Percentiles rank a stretch among this genome's conserved stretches.
Conservation (phyloP, 2,797 vertebrate genomes). For the Heterohyrax brucei region DNA sequence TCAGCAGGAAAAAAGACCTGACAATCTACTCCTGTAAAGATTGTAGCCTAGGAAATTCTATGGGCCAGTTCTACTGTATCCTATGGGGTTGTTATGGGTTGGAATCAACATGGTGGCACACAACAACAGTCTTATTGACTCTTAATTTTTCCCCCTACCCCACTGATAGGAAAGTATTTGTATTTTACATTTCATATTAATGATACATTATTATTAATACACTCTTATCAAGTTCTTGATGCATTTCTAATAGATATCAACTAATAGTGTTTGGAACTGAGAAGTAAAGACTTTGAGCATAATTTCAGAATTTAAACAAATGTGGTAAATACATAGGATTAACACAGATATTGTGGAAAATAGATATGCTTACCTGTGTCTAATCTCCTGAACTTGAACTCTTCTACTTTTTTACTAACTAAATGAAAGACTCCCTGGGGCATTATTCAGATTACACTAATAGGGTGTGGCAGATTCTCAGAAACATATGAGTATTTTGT, state of each 20-base stretch:
- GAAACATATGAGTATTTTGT: conserved; percentile 28
- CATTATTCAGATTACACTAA: conserved; percentile 63
- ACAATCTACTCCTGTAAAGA: not conserved
- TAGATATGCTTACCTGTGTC: conserved; percentile 4
- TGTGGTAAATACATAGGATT: not conserved
- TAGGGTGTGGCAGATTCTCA: conserved; percentile 71
- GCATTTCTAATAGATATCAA: conserved; percentile 7
- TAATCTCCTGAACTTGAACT: conserved; percentile 65
- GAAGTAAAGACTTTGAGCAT: conserved; percentile 5
- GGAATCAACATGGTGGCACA: not conserved
- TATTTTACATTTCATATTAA: conserved; percentile 6
- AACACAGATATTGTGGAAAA: not conserved
- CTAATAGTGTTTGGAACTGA: not conserved
- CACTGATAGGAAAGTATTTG: not conserved
- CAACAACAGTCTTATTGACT: not conserved
- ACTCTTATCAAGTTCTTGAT: not conserved
- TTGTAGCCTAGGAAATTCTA: not conserved
- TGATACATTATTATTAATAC: not conserved
- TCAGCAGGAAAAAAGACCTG: not conserved
- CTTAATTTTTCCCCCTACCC: not conserved
- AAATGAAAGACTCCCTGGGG: conserved; percentile 84
- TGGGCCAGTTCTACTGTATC: not conserved
- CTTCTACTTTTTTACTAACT: conserved; percentile 66
- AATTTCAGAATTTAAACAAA: conserved; percentile 34
- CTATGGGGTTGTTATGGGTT: not conserved